Evolutionary conservation across 2,113 vertebrate species (phyloP).

Genomic region (Fulica atra): DNA sequence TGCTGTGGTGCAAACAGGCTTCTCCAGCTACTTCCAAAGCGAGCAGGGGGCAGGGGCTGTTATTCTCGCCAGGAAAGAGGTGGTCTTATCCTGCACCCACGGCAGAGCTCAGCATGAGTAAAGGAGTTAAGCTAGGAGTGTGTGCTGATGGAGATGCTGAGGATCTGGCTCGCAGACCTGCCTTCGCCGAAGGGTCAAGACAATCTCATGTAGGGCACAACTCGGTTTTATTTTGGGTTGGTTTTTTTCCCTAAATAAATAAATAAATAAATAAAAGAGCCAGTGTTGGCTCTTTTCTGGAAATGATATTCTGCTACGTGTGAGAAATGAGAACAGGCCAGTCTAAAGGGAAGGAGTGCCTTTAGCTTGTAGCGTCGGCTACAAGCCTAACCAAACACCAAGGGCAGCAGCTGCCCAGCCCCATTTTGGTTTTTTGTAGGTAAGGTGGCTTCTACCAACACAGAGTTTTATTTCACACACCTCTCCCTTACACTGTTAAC

Average conservation of each 20-base stretch:
- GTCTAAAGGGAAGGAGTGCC: not conserved
- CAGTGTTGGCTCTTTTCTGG: slow-evolving; percentile 14
- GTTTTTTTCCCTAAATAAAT: too few relatives aligned
- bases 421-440: not conserved
- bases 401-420: not conserved
- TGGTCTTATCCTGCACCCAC: not conserved
- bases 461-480: not conserved
- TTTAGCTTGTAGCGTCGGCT: too few relatives aligned
- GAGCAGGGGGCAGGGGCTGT: not conserved
- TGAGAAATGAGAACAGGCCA: slow-evolving; percentile 25
- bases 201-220: slow-evolving; percentile 16
- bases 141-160: not conserved
- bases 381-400: not conserved
- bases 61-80: not conserved
- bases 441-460: not conserved
- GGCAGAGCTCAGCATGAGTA: not conserved
- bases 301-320: not conserved
- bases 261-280: not conserved
- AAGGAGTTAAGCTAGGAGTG: not conserved
- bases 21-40: not conserved
- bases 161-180: not conserved
- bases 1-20: not conserved
- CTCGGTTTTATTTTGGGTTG: not conserved
- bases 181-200: slow-evolving; percentile 5
- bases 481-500: not conserved